Evolutionary conservation across 2,888 invertebrate species (phyloP).

Genomic region (Leptopilina syphax): DNA sequence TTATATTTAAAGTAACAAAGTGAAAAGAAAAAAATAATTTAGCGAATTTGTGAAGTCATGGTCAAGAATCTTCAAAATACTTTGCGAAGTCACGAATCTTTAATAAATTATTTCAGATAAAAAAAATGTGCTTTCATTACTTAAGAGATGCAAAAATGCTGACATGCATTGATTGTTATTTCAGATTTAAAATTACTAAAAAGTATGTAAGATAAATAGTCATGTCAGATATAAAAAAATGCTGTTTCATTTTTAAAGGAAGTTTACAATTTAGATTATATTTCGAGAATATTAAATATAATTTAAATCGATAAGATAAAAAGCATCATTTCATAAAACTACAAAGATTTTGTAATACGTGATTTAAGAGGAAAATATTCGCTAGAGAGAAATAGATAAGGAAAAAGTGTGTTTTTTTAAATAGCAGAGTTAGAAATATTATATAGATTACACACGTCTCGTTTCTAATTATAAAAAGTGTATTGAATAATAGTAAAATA

Average conservation of each 20-base stretch:
- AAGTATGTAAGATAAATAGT: no score
- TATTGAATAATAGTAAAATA: no score
- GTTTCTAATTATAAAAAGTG: no score
- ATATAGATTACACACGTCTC: no score
- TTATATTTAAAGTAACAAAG: no score
- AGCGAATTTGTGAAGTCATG: constrained; percentile 8
- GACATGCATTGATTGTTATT: no score
- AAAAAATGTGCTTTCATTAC: background rate
- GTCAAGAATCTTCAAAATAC: background rate
- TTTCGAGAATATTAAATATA: background rate
- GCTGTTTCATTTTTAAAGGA: constrained; percentile 11
- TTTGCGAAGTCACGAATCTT: background rate
- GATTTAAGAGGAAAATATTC: background rate
- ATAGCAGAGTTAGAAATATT: background rate
- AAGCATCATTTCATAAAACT: constrained; percentile 9
- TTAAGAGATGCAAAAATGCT: no score
- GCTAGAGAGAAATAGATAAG: background rate
- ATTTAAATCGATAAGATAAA: constrained; percentile 10
- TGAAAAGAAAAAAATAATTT: background rate
- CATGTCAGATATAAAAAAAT: background rate
- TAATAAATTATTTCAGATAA: background rate
- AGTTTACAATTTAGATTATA: no score
- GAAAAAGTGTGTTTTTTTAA: background rate
- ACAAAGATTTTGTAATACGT: constrained; percentile 23
- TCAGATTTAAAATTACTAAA: no score